Evolutionary conservation across 2,888 invertebrate species (phyloP).

Genomic region (Venusia cambrica): DNA sequence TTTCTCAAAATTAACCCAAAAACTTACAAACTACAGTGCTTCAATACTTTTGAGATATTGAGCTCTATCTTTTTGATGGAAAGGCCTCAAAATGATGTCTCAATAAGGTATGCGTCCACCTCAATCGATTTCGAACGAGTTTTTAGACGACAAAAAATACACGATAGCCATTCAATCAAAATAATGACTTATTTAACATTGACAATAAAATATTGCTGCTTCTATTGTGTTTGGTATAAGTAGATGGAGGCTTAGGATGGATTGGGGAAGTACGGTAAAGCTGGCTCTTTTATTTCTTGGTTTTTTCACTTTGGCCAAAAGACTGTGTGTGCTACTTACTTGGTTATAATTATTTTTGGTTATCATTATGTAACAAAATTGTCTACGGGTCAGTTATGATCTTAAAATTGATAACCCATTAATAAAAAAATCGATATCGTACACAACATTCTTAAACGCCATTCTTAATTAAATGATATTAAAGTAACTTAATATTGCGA

Average conservation of each 20-base stretch:
- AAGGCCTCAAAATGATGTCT: constrained; percentile 33
- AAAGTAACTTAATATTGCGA: too few relatives aligned
- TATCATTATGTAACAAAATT: too few relatives aligned
- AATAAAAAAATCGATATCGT: too few relatives aligned
- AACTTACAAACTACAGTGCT: too few relatives aligned
- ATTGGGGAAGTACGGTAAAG: constrained; percentile 42
- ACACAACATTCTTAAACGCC: too few relatives aligned
- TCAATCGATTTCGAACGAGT: constrained; percentile 68
- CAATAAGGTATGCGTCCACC: constrained; percentile 62
- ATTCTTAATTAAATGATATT: too few relatives aligned
- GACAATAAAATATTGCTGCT: constrained; percentile 75
- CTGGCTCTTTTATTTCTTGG: too few relatives aligned
- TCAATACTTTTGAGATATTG: constrained; percentile 4
- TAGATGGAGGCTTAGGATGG: constrained; percentile 42
- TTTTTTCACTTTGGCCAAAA: too few relatives aligned
- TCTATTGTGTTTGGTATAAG: constrained; percentile 60
- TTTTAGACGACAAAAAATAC: constrained; percentile 41
- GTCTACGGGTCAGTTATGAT: too few relatives aligned
- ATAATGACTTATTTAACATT: constrained; percentile 80
- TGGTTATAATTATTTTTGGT: too few relatives aligned
- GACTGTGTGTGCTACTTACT: too few relatives aligned
- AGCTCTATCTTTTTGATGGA: constrained; percentile 10
- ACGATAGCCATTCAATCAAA: constrained; percentile 68
- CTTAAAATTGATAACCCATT: too few relatives aligned
- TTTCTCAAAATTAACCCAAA: constrained; percentile 50